A percentile compares a stretch with the other conserved stretches of the same genome.
Evolutionary conservation across 2,113 vertebrate genomes (phyloP).

Genomic region (Oceanites oceanicus): DNA sequence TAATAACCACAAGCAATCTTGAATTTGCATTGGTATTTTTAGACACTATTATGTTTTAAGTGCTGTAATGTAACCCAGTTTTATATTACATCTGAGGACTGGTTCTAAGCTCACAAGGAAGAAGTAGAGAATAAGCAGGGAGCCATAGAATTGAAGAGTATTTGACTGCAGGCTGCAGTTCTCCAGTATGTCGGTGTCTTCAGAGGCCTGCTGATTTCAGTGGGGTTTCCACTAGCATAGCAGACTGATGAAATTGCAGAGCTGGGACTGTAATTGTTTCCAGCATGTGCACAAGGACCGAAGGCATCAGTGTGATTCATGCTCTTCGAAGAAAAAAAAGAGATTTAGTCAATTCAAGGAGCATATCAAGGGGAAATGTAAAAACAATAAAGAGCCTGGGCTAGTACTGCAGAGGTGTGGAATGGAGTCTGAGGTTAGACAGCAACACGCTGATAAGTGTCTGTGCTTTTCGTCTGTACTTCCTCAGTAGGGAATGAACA

Average conservation of each 20-base stretch:
- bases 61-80: not conserved
- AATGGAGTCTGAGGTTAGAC: not conserved
- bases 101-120: not conserved
- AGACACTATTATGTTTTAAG: not conserved
- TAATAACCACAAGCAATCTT: not conserved
- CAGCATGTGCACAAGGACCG: not conserved
- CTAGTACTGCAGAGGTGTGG: not conserved
- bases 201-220: not conserved
- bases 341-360: not conserved
- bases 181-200: accelerated
- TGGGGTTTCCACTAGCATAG: not conserved
- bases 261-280: not conserved
- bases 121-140: not conserved
- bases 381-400: not conserved
- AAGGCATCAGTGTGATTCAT: not conserved
- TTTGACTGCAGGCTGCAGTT: not conserved
- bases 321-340: no score
- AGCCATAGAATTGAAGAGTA: accelerated
- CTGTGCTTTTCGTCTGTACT: not conserved
- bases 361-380: not conserved
- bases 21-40: not conserved
- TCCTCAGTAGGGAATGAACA: not conserved
- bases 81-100: not conserved
- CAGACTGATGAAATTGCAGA: not conserved
- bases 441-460: not conserved